Conservation (phyloP, 2,113 vertebrate species). For the Pituophis catenifer region DNA sequence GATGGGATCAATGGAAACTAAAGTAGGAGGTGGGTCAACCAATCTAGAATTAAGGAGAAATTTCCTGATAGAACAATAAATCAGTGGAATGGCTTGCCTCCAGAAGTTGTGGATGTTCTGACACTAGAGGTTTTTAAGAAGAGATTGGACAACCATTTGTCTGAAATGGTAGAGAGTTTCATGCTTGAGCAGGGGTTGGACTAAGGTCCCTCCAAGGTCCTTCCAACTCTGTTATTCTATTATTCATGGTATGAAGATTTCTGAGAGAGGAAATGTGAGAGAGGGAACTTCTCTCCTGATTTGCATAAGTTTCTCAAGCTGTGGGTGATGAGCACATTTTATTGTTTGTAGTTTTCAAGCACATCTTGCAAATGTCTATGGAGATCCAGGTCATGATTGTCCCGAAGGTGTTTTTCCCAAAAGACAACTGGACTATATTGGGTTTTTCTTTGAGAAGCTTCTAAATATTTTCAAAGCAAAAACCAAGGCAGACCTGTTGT, state of each 20-base stretch:
- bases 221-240: background rate
- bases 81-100: background rate
- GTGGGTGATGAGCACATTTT: background rate
- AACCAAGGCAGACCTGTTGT: background rate
- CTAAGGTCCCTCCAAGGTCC: background rate
- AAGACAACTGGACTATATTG: background rate
- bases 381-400: background rate
- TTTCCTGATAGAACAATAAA: background rate
- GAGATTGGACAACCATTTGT: background rate
- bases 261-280: background rate
- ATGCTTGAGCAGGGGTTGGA: background rate
- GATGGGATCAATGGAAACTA: background rate
- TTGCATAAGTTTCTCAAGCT: background rate
- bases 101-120: background rate
- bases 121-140: background rate
- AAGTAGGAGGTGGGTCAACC: background rate
- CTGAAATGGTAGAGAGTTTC: background rate
- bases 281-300: background rate
- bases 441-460: background rate
- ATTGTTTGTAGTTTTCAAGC: background rate
- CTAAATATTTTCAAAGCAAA: background rate
- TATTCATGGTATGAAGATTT: background rate
- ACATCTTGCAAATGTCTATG: background rate
- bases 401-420: background rate
- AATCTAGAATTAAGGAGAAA: background rate